phyloP scores from a whole-genome alignment of 2,888 invertebrate species.

The Aphrophora alni region DNA sequence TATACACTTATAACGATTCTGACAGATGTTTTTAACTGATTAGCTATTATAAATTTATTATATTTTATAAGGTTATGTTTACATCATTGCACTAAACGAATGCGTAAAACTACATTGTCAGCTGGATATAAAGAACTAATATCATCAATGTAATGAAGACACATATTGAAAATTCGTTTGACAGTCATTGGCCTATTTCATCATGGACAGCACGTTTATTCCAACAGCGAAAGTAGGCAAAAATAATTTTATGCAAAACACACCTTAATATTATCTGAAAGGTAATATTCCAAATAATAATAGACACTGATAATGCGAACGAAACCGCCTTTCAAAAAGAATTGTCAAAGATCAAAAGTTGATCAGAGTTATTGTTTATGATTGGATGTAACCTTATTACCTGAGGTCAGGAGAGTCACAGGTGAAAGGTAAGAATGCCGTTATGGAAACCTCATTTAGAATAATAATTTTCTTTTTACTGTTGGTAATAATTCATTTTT shows the following conservation, averaged over 20 bases:
- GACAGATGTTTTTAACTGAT: too few relatives aligned
- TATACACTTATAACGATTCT: too few relatives aligned
- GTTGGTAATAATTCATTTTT: too few relatives aligned
- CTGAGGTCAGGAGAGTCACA: neutral
- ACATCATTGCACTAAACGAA: too few relatives aligned
- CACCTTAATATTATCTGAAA: neutral
- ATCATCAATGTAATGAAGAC: too few relatives aligned
- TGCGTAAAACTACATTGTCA: too few relatives aligned
- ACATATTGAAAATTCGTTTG: too few relatives aligned
- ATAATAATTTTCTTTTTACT: too few relatives aligned
- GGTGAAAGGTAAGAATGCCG: neutral
- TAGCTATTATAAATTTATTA: too few relatives aligned
- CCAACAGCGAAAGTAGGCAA: neutral
- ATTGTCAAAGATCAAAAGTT: neutral
- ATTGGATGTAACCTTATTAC: neutral
- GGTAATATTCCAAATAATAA: neutral
- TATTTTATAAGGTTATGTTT: too few relatives aligned
- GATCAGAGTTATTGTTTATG: neutral
- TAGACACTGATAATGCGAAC: neutral
- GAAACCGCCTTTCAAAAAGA: neutral
- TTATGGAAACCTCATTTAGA: neutral
- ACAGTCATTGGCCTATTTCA: neutral
- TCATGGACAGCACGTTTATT: neutral
- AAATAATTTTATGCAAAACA: neutral
- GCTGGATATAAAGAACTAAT: too few relatives aligned